Conservation (phyloP, 2,888 invertebrate species). For the Punctoribates punctum region DNA sequence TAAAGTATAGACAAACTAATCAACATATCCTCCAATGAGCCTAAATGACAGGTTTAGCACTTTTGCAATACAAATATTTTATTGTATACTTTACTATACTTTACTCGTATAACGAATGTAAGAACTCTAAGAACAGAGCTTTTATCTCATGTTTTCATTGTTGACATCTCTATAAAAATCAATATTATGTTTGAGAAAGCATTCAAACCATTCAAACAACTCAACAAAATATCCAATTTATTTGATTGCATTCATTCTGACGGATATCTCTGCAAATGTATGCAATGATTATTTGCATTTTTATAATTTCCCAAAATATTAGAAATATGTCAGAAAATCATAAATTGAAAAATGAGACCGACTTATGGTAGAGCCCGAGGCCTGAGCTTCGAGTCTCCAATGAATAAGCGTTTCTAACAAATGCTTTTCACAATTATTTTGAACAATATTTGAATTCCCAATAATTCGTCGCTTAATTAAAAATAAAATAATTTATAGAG, state of each 20-base stretch:
- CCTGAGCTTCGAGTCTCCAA: too few species aligned
- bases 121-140: not conserved
- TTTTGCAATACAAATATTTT: conserved; percentile 31
- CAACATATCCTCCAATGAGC: conserved; percentile 34
- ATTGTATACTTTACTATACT: conserved; percentile 6
- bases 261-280: not conserved
- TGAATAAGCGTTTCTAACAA: too few species aligned
- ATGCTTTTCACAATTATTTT: too few species aligned
- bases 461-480: too few species aligned
- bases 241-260: not conserved
- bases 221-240: not conserved
- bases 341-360: not conserved
- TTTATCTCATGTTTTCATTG: conserved; percentile 13
- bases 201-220: not conserved
- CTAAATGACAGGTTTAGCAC: conserved; percentile 34
- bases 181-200: not conserved
- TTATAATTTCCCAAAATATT: not conserved
- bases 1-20: conserved; percentile 31
- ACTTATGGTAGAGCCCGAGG: too few species aligned
- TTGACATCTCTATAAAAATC: conserved; percentile 22
- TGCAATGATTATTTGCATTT: not conserved
- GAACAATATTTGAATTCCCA: too few species aligned
- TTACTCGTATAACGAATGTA: not conserved
- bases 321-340: not conserved
- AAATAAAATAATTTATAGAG: too few species aligned